These are phyloP conservation scores for Hydrotaea cyrtoneurina DNA, from an alignment of 2,888 invertebrate genomes.

Conservation along the genomic window DNA sequence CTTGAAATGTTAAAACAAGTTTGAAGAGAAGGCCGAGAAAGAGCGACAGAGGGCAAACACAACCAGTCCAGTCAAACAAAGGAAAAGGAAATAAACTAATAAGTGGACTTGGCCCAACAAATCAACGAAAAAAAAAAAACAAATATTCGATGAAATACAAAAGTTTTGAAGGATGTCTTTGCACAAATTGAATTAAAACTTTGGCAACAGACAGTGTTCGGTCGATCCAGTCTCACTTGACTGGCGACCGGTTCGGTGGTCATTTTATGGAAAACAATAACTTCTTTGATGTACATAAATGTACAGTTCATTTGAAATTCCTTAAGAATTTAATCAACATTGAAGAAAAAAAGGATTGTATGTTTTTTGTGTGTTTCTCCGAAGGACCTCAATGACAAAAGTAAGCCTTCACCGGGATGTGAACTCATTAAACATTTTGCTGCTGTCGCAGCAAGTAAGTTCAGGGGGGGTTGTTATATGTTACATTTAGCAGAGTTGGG, in stretches of 20 bases:
- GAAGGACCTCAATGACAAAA: neutral
- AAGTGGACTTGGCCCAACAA: conserved; percentile 37
- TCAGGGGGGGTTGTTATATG: neutral
- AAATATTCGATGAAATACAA: neutral
- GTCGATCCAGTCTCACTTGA: neutral
- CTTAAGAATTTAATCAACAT: conserved; percentile 28
- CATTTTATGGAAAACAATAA: conserved; percentile 11
- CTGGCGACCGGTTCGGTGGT: neutral
- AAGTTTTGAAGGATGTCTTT: neutral
- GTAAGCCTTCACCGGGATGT: conserved; percentile 20
- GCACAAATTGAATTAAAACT: conserved; percentile 43
- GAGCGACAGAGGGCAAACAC: neutral
- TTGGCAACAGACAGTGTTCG: neutral
- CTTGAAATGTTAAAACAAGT: conserved; percentile 57
- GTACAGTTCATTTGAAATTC: conserved; percentile 20
- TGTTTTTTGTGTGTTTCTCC: neutral
- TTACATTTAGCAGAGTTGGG: neutral
- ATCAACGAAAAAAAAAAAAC: neutral
- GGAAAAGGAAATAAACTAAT: conserved; percentile 52
- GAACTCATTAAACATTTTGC: conserved; percentile 49
- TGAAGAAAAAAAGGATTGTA: too few relatives aligned
- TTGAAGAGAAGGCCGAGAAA: neutral
- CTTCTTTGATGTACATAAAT: neutral
- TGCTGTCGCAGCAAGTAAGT: conserved; percentile 20
- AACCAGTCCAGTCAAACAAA: conserved; percentile 2